These are phyloP conservation scores for Candoia aspera DNA, from an alignment of 2,113 vertebrate genomes.

Conservation along the genomic window DNA sequence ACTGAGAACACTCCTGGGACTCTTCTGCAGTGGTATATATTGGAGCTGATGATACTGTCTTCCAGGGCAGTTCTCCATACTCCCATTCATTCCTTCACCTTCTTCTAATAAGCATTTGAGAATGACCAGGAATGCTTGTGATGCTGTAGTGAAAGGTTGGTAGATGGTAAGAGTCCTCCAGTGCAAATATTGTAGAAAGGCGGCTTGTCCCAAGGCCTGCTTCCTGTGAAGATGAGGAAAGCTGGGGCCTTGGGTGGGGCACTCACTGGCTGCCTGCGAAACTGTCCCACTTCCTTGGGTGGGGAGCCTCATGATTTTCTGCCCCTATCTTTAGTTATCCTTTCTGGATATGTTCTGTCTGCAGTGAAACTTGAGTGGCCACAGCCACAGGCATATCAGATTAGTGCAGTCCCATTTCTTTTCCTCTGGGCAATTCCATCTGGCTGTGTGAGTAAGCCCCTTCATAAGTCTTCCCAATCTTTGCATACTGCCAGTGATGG, in stretches of 20 bases:
- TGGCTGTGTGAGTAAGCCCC: not conserved
- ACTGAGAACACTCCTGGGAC: no score
- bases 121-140: not conserved
- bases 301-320: not conserved
- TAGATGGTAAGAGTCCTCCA: not conserved
- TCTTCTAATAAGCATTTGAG: not conserved
- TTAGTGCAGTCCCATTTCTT: not conserved
- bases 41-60: no score
- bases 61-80: no score
- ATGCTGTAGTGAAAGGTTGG: not conserved
- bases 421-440: not conserved
- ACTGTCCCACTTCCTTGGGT: not conserved
- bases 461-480: not conserved
- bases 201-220: not conserved
- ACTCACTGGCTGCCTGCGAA: not conserved
- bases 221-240: not conserved
- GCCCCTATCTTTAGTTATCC: constrained; percentile 6
- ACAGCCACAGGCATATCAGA: not conserved
- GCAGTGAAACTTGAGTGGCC: constrained; percentile 1
- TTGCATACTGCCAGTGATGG: not conserved
- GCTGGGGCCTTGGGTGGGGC: not conserved
- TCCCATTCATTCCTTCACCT: not conserved
- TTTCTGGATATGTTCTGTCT: not conserved
- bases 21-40: no score
- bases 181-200: not conserved